These are phyloP conservation scores for Cynoglossus semilaevis DNA, from an alignment of 2,113 vertebrate species.

Conservation along the genomic window DNA sequence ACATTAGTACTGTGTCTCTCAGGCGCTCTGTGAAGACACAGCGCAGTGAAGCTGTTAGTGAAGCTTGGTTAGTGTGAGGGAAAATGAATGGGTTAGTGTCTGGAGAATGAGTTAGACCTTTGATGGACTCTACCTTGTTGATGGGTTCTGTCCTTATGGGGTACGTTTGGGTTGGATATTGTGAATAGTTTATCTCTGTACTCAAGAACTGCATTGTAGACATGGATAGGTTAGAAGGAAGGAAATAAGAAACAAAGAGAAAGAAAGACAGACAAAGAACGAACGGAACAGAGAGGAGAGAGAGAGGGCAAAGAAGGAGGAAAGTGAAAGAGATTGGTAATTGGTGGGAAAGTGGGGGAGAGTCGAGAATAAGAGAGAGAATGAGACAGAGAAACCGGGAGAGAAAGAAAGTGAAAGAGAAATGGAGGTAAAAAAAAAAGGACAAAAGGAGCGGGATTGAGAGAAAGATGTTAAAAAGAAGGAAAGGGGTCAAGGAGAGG, in stretches of 20 bases:
- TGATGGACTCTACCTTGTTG: slow-evolving; percentile 84
- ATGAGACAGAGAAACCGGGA: too few relatives aligned
- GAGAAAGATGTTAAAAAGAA: too few relatives aligned
- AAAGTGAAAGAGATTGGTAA: not conserved
- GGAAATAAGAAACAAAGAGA: slow-evolving; percentile 67
- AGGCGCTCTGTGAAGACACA: slow-evolving; percentile 31
- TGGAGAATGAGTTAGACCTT: slow-evolving; percentile 23
- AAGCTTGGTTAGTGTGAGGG: slow-evolving; percentile 46
- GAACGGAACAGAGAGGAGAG: slow-evolving; percentile 71
- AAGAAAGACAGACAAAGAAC: slow-evolving; percentile 32
- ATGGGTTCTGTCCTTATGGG: slow-evolving; percentile 85
- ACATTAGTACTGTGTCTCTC: slow-evolving; percentile 49
- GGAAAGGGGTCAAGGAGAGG: too few relatives aligned
- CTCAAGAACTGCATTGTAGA: slow-evolving; percentile 86
- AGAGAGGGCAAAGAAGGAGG: slow-evolving; percentile 38
- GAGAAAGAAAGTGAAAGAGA: too few relatives aligned
- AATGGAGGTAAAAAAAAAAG: too few relatives aligned
- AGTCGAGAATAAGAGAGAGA: too few relatives aligned
- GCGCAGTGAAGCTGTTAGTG: slow-evolving; percentile 6
- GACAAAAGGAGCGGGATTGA: too few relatives aligned
- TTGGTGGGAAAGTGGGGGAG: too few relatives aligned
- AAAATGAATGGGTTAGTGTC: slow-evolving; percentile 29
- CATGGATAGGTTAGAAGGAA: too few relatives aligned
- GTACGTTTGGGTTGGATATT: slow-evolving; percentile 90
- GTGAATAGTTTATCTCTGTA: slow-evolving; percentile 95